Percentiles rank a stretch among this genome's conserved stretches.
phyloP scores from a whole-genome alignment of 2,888 invertebrate genomes.

The Tetheella fluctuosa region DNA sequence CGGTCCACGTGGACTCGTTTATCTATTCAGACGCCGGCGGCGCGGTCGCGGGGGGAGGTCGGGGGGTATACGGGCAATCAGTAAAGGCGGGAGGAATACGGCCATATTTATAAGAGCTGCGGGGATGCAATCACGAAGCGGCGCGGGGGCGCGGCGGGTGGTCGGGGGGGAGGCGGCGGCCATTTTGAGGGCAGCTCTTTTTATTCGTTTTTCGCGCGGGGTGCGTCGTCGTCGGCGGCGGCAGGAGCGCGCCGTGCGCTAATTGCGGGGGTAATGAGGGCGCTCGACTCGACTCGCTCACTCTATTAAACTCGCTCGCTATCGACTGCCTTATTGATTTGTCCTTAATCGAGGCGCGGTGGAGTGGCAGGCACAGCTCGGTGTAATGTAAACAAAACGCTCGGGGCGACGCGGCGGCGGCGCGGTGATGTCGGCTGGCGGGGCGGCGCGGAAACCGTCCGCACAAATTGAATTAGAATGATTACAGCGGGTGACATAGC shows the following conservation, averaged over 20 bases:
- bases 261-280: constrained; percentile 84
- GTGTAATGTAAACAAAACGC: constrained; percentile 73
- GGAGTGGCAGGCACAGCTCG: constrained; percentile 51
- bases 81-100: constrained; percentile 85
- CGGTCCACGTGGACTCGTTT: constrained; percentile 85
- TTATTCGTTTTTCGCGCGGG: constrained; percentile 85
- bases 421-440: constrained; percentile 33
- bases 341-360: constrained; percentile 77
- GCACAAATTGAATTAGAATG: constrained; percentile 76
- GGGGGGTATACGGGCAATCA: constrained; percentile 85
- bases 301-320: constrained; percentile 82
- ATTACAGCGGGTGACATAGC: constrained; percentile 53
- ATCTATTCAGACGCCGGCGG: constrained; percentile 85
- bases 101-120: constrained; percentile 85
- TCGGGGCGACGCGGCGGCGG: constrained; percentile 30
- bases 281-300: constrained; percentile 81
- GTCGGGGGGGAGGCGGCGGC: constrained; percentile 85
- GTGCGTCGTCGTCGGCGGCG: constrained; percentile 80
- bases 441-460: constrained; percentile 52
- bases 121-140: constrained; percentile 85
- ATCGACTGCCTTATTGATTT: constrained; percentile 84
- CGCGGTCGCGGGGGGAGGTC: constrained; percentile 82
- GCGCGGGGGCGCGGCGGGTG: constrained; percentile 77
- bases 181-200: constrained; percentile 90
- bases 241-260: constrained; percentile 81